Conservation (phyloP, 2,888 invertebrate genomes). For the Camponotus fellah region DNA sequence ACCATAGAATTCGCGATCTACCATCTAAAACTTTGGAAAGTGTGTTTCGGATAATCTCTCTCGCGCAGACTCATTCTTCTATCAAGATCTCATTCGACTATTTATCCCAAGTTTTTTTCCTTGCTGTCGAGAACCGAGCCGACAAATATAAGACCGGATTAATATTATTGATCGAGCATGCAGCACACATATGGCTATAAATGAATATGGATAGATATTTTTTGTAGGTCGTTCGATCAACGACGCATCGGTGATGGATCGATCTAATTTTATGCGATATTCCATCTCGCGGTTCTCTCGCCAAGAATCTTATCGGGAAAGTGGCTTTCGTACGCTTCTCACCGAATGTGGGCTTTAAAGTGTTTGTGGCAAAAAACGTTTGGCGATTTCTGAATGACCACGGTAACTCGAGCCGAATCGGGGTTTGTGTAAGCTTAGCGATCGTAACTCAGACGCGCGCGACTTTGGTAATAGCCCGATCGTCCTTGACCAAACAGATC, state of each 20-base stretch:
- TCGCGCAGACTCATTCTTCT: conserved; percentile 8
- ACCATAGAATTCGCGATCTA: conserved; percentile 3
- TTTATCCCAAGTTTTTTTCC: conserved; percentile 34
- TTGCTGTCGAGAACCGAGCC: background rate
- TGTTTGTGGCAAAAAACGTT: conserved; percentile 30
- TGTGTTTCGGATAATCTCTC: conserved; percentile 37
- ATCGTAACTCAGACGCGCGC: conserved; percentile 57
- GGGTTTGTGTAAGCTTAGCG: conserved; percentile 53
- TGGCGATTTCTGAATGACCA: conserved; percentile 25
- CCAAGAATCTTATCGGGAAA: conserved; percentile 23
- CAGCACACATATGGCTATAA: conserved; percentile 17
- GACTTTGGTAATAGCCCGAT: conserved; percentile 66
- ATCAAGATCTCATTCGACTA: background rate
- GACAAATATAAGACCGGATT: conserved; percentile 6
- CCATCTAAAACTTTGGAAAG: conserved; percentile 40
- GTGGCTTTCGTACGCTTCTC: conserved; percentile 13
- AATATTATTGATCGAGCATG: conserved; percentile 23
- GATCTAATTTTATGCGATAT: conserved; percentile 53
- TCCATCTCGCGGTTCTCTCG: conserved; percentile 30
- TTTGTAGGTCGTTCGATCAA: background rate
- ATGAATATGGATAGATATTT: conserved; percentile 37
- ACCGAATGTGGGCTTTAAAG: conserved; percentile 12
- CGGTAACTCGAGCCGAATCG: conserved; percentile 5
- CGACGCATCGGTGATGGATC: conserved; percentile 45
- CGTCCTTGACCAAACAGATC: conserved; percentile 73